Evolutionary conservation across 2,797 vertebrate species (phyloP).

Genomic region (Poeciliopsis turneri): DNA sequence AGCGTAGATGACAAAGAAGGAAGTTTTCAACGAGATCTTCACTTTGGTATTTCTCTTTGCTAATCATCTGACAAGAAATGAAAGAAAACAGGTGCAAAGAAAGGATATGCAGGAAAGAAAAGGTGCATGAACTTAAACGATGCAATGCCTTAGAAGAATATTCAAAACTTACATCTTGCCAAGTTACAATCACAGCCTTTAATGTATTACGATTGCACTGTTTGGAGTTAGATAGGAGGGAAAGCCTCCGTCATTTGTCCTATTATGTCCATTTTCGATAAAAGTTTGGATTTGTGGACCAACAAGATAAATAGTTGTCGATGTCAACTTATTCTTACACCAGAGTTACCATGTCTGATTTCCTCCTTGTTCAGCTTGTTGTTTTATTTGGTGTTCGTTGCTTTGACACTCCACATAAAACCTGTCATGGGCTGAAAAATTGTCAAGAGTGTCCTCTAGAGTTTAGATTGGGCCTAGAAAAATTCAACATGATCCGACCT

Average conservation of each 20-base stretch:
- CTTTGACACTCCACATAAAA: not conserved
- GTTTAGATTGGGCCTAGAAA: too few relatives aligned
- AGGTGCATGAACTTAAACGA: not conserved
- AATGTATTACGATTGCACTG: not conserved
- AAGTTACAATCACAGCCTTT: not conserved
- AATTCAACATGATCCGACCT: too few relatives aligned
- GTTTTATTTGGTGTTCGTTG: not conserved
- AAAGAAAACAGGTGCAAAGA: not conserved
- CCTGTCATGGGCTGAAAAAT: not conserved
- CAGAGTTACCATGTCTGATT: not conserved
- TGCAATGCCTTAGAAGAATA: not conserved
- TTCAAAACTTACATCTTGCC: not conserved
- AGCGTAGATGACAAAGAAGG: constrained; percentile 17
- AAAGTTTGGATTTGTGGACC: not conserved
- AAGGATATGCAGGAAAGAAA: not conserved
- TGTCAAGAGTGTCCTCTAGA: not conserved
- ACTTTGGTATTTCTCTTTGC: constrained; percentile 2
- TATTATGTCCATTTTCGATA: not conserved
- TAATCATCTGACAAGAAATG: not conserved
- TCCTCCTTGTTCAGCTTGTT: not conserved
- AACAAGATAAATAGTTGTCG: not conserved
- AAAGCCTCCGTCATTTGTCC: not conserved
- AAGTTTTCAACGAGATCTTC: constrained; percentile 5
- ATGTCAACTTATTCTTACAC: not conserved
- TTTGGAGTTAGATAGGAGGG: not conserved